A percentile compares a stretch with the other conserved stretches of the same genome.
phyloP scores from a whole-genome alignment of 2,888 invertebrate genomes.

The Phania funesta region DNA sequence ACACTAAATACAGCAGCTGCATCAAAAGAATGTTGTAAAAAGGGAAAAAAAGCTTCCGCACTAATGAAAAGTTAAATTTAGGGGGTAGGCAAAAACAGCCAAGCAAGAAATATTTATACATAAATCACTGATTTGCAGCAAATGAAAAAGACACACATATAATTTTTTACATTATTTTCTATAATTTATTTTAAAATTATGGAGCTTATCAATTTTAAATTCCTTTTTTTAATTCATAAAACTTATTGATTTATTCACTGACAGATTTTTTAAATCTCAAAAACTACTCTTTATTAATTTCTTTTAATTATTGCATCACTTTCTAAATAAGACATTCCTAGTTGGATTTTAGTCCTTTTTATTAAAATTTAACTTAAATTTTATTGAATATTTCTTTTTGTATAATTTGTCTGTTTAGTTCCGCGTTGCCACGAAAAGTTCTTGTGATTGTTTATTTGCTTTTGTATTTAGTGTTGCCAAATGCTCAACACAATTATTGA shows the following conservation, averaged over 20 bases:
- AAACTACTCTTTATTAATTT: not conserved
- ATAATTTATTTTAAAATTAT: not conserved
- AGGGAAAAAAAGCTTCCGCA: not conserved
- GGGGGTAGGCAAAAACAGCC: not conserved
- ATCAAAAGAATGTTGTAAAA: not conserved
- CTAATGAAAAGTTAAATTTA: not conserved
- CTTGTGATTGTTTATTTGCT: constrained; percentile 10
- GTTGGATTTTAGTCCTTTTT: not conserved
- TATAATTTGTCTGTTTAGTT: constrained; percentile 2
- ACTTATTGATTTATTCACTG: constrained; percentile 58
- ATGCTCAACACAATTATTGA: no score
- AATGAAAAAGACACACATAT: not conserved
- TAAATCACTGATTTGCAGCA: not conserved
- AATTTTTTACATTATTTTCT: not conserved
- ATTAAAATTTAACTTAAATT: constrained; percentile 3
- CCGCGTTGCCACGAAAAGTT: constrained; percentile 39
- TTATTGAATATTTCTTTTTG: not conserved
- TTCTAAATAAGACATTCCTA: not conserved
- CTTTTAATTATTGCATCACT: not conserved
- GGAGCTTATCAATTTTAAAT: not conserved
- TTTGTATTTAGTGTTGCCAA: not conserved
- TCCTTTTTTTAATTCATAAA: not conserved
- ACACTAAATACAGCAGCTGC: constrained; percentile 15
- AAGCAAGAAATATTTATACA: not conserved
- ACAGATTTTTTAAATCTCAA: not conserved